Conservation (phyloP, 2,888 invertebrate genomes). For the Folsomia candida region DNA sequence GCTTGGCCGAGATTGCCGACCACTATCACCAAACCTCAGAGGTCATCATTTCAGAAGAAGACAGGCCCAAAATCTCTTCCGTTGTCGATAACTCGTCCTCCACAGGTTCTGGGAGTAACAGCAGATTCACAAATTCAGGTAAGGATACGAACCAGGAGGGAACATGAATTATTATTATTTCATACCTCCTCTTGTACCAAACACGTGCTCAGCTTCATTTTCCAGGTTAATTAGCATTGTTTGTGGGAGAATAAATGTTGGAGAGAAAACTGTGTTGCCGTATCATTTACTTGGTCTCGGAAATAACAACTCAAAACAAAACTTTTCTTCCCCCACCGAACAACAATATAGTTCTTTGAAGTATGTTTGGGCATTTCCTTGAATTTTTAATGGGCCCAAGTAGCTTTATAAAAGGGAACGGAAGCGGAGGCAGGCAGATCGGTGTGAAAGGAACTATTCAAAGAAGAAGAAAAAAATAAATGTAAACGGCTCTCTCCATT, state of each 20-base stretch:
- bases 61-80: constrained; percentile 34
- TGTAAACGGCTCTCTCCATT: background rate
- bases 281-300: background rate
- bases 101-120: constrained; percentile 26
- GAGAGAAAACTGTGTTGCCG: too few relatives aligned
- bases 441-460: background rate
- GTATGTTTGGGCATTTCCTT: background rate
- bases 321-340: background rate
- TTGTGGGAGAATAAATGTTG: too few relatives aligned
- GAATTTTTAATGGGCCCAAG: constrained; percentile 7
- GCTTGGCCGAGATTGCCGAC: constrained; percentile 31
- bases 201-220: background rate
- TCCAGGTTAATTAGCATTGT: background rate
- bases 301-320: background rate
- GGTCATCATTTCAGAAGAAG: constrained; percentile 28
- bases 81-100: constrained; percentile 38
- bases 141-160: too few relatives aligned
- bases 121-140: constrained; percentile 33
- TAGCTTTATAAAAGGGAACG: background rate
- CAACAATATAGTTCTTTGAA: background rate
- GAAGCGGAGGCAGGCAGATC: background rate
- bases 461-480: background rate
- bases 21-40: constrained; percentile 32
- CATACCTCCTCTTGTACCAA: background rate
- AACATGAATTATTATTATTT: too few relatives aligned